phyloP scores from a whole-genome alignment of 2,888 invertebrate species.

The Eupithecia subfuscata region DNA sequence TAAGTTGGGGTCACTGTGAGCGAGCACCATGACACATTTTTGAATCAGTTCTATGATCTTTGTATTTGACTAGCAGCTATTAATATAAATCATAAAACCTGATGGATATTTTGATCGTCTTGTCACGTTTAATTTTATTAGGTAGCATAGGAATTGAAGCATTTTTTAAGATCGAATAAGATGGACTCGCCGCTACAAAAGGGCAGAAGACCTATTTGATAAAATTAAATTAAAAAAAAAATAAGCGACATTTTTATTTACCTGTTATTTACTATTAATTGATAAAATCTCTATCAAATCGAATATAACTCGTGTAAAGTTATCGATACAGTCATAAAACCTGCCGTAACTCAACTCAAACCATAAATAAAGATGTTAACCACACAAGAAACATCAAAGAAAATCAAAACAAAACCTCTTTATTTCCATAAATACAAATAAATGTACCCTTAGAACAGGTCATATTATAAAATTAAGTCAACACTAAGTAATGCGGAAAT shows the following conservation, averaged over 20 bases:
- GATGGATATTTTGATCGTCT: neutral
- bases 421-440: too few species aligned
- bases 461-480: too few species aligned
- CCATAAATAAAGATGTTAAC: constrained; percentile 18
- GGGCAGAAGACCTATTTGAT: neutral
- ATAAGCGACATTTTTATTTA: neutral
- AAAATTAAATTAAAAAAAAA: too few species aligned
- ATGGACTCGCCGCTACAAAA: neutral
- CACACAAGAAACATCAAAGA: constrained; percentile 15
- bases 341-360: neutral
- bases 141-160: neutral
- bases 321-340: neutral
- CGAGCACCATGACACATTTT: neutral
- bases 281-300: neutral
- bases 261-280: too few species aligned
- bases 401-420: too few species aligned
- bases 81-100: neutral
- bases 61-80: neutral
- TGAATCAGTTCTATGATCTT: neutral
- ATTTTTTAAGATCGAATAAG: neutral
- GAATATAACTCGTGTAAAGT: neutral
- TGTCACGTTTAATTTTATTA: neutral
- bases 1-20: neutral
- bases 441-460: too few species aligned
- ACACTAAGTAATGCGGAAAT: too few species aligned